Percentiles rank a stretch among this genome's conserved stretches.
Evolutionary conservation across 2,113 vertebrate genomes (phyloP).

Genomic region (Rhabdomys dilectus): DNA sequence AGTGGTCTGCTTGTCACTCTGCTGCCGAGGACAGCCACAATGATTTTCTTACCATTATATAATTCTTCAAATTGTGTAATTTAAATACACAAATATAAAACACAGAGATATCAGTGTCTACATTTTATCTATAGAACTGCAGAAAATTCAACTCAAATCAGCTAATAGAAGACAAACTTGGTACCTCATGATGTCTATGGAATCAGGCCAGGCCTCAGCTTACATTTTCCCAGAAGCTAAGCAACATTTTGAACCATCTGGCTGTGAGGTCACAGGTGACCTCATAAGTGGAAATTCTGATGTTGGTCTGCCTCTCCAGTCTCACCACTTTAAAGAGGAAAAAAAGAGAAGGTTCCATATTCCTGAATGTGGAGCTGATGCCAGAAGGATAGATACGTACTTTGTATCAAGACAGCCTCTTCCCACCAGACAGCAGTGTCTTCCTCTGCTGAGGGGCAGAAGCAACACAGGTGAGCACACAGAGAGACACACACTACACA

Average conservation of each 20-base stretch:
- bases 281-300: constrained; percentile 72
- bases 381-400: neutral
- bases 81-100: neutral
- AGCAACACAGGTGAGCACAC: neutral
- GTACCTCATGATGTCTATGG: constrained; percentile 71
- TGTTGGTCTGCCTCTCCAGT: neutral
- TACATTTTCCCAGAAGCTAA: neutral
- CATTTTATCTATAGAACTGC: constrained; percentile 1
- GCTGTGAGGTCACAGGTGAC: constrained; percentile 65
- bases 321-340: neutral
- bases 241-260: constrained; percentile 1
- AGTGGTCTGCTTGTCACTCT: neutral
- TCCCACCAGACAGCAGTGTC: neutral
- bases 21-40: neutral
- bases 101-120: neutral
- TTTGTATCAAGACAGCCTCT: neutral
- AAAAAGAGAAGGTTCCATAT: neutral
- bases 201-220: neutral
- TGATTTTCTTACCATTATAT: neutral
- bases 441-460: neutral
- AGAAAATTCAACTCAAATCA: constrained; percentile 12
- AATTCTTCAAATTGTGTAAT: neutral
- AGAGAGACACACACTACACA: too few species aligned
- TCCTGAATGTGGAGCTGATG: neutral
- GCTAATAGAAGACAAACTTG: neutral